phyloP scores from a whole-genome alignment of 2,113 vertebrate genomes.

The Lota lota region DNA sequence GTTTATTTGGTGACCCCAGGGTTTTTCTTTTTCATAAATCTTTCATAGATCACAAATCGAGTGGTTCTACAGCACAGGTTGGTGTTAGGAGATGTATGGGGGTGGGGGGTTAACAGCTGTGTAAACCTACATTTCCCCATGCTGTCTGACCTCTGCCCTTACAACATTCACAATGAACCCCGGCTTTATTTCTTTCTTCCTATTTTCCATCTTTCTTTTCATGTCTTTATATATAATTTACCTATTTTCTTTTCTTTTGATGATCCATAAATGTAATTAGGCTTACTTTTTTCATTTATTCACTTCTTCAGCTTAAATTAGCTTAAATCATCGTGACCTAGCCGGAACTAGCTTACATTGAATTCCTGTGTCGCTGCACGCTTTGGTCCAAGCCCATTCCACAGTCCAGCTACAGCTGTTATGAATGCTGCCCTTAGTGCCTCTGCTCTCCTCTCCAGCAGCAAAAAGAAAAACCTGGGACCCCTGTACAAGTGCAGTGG shows the following conservation, averaged over 20 bases:
- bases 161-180: too few species aligned
- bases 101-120: neutral
- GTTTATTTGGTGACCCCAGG: neutral
- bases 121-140: neutral
- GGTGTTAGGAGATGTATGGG: too few species aligned
- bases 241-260: neutral
- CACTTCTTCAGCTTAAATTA: neutral
- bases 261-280: neutral
- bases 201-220: too few species aligned
- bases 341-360: neutral
- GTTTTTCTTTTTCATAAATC: too few species aligned
- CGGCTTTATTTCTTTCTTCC: too few species aligned
- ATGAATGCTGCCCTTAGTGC: neutral
- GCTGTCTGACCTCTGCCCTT: neutral
- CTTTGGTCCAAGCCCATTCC: constrained; percentile 49
- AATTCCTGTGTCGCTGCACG: constrained; percentile 3
- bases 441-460: neutral
- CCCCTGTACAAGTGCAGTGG: too few species aligned
- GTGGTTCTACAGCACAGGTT: too few species aligned
- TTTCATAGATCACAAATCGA: too few species aligned
- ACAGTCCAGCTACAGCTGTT: constrained; percentile 15
- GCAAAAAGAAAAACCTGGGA: neutral
- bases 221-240: too few species aligned
- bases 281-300: neutral
- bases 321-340: neutral